These are phyloP conservation scores for Melipona bicolor DNA, from an alignment of 2,888 invertebrate species.

Conservation along the genomic window DNA sequence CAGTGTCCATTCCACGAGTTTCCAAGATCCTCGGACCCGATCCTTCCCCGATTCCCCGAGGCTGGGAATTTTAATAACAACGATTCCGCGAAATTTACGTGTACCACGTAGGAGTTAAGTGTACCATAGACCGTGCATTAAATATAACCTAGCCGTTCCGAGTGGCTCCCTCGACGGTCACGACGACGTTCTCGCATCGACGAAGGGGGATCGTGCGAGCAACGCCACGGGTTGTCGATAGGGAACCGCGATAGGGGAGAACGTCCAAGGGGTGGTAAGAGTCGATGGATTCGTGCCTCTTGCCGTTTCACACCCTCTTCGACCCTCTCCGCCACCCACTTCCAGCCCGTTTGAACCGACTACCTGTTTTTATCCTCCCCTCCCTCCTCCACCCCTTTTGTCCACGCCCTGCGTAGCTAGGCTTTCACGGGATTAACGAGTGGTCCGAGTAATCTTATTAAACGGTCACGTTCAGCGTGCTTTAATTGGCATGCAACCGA, in stretches of 20 bases:
- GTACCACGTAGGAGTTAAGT: constrained; percentile 24
- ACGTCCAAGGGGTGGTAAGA: constrained; percentile 41
- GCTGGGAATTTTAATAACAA: constrained; percentile 7
- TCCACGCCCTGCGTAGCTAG: constrained; percentile 28
- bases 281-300: constrained; percentile 58
- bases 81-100: constrained; percentile 30
- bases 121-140: constrained; percentile 25
- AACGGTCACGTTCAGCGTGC: constrained; percentile 6
- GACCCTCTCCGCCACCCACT: constrained; percentile 24
- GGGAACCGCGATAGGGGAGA: constrained; percentile 34
- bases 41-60: neutral
- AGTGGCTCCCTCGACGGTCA: constrained; percentile 43
- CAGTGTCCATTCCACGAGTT: neutral
- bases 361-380: constrained; percentile 31
- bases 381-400: neutral
- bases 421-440: constrained; percentile 36
- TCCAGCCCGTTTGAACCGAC: constrained; percentile 61
- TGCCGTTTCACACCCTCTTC: constrained; percentile 55
- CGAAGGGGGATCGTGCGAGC: constrained; percentile 47
- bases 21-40: neutral
- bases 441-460: constrained; percentile 25
- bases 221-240: constrained; percentile 50
- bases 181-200: constrained; percentile 29
- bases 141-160: constrained; percentile 30
- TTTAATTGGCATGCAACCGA: constrained; percentile 1